A percentile compares a stretch with the other conserved stretches of the same genome.
Conservation (phyloP, 1,140 invertebrate genomes). For the Triops longicaudatus region DNA sequence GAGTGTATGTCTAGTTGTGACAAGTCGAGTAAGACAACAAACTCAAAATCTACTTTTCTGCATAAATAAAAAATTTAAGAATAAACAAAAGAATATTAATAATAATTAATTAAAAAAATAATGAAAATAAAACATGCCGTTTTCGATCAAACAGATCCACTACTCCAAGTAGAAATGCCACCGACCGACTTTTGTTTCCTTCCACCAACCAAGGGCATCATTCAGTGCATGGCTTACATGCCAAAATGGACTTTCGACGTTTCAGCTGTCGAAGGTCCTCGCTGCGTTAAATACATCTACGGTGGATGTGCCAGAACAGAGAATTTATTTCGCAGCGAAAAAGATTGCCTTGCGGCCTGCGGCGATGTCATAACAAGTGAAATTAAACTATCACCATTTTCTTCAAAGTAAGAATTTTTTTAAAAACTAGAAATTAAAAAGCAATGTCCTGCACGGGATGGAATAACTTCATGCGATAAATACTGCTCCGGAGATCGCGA, state of each 20-base stretch:
- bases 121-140: neutral
- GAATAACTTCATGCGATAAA: neutral
- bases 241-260: constrained; percentile 26
- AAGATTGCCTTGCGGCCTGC: constrained; percentile 34
- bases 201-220: constrained; percentile 9
- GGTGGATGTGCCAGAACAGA: constrained; percentile 39
- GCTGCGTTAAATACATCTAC: constrained; percentile 34
- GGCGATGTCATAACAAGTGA: constrained; percentile 30
- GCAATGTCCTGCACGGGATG: neutral
- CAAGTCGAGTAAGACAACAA: neutral
- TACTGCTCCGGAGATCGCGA: neutral
- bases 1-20: neutral
- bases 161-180: neutral
- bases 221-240: constrained; percentile 27
- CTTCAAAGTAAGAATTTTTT: neutral
- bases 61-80: too few relatives aligned
- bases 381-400: neutral
- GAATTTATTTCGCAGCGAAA: constrained; percentile 36
- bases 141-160: neutral
- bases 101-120: too few relatives aligned
- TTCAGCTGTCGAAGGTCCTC: neutral
- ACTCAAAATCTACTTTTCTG: neutral
- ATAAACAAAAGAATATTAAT: too few relatives aligned
- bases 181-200: neutral
- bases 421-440: neutral